Conservation (phyloP, 2,797 vertebrate genomes). For the Eurystomus glaucurus region DNA sequence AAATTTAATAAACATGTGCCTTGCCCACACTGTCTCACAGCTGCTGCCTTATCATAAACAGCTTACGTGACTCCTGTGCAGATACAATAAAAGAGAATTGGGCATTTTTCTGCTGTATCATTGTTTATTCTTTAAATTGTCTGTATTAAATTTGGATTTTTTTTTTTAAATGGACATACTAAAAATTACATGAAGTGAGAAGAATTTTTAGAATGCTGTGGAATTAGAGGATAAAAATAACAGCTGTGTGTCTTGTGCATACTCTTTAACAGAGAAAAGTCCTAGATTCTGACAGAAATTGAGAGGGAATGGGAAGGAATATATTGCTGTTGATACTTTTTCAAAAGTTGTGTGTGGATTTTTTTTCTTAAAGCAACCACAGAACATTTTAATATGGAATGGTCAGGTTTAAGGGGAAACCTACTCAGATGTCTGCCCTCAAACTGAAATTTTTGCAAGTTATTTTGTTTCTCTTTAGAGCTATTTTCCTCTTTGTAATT, state of each 20-base stretch:
- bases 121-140: background rate
- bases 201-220: background rate
- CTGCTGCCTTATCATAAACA: fast-evolving
- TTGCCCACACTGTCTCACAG: background rate
- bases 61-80: fast-evolving
- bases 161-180: background rate
- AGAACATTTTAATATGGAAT: background rate
- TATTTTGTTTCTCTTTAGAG: background rate
- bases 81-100: background rate
- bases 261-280: background rate
- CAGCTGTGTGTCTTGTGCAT: background rate
- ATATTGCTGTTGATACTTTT: background rate
- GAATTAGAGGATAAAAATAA: background rate
- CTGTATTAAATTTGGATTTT: background rate
- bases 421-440: background rate
- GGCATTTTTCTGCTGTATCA: background rate
- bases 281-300: background rate
- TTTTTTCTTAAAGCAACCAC: background rate
- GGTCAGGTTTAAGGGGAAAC: background rate
- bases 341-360: background rate
- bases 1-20: background rate
- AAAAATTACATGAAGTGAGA: fast-evolving
- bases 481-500: background rate
- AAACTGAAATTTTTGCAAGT: background rate
- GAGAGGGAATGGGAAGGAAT: background rate